Evolutionary conservation across 2,797 vertebrate genomes (phyloP).

Genomic region (Iguana delicatissima): DNA sequence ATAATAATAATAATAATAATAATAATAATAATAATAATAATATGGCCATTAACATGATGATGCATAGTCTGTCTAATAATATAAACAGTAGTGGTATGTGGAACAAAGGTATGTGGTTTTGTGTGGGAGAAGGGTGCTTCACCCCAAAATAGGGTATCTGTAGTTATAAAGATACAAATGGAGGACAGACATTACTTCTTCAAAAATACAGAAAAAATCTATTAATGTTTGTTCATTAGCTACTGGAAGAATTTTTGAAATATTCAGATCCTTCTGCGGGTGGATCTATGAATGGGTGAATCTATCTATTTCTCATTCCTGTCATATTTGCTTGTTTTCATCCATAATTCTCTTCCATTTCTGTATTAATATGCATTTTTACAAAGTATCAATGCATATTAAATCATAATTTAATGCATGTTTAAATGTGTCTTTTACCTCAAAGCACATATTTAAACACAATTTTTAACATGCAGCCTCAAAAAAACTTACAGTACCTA

Average conservation of each 20-base stretch:
- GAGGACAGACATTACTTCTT: too few relatives aligned
- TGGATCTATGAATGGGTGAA: not conserved
- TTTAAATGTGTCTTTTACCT: not conserved
- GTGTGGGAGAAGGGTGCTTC: too few relatives aligned
- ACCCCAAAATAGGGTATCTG: too few relatives aligned
- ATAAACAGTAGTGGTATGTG: too few relatives aligned
- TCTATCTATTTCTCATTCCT: not conserved
- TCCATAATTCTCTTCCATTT: not conserved
- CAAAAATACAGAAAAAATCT: not conserved
- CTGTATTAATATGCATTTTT: not conserved
- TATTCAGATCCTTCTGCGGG: slow-evolving; percentile 36
- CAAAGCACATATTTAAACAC: not conserved
- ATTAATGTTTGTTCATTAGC: not conserved
- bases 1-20: too few relatives aligned
- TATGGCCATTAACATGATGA: too few relatives aligned
- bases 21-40: too few relatives aligned
- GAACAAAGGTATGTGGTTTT: too few relatives aligned
- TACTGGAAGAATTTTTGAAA: not conserved
- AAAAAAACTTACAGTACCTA: too few relatives aligned
- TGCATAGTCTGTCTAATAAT: too few relatives aligned
- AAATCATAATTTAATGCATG: not conserved
- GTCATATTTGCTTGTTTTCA: not conserved
- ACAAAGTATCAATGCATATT: not conserved
- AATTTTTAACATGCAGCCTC: not conserved
- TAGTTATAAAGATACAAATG: too few relatives aligned